Evolutionary conservation across 2,113 vertebrate species (phyloP).

Genomic region (Epinephelus cyanopodus): DNA sequence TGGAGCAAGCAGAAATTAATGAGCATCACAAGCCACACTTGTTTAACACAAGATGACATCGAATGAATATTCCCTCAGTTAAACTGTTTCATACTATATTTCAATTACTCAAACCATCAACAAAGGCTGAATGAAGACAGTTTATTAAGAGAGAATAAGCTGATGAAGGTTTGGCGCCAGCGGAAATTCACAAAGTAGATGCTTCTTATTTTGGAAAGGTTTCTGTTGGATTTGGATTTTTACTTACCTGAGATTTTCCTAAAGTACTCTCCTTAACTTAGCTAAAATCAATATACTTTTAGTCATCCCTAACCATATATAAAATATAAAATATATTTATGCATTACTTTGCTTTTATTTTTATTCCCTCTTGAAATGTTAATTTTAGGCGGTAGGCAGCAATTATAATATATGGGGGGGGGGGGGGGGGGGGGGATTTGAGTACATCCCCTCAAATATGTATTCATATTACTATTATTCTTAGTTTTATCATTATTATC

Average conservation of each 20-base stretch:
- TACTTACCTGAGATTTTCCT: background rate
- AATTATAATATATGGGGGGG: no score
- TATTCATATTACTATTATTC: no score
- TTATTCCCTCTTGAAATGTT: no score
- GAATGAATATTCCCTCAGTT: slow-evolving; percentile 84
- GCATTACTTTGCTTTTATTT: no score
- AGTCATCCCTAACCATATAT: background rate
- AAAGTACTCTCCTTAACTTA: background rate
- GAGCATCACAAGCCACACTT: slow-evolving; percentile 90
- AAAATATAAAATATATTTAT: no score
- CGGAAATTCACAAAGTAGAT: background rate
- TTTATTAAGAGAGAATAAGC: background rate
- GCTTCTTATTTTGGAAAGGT: background rate
- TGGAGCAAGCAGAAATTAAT: slow-evolving; percentile 93
- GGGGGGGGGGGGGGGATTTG: no score
- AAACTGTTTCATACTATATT: slow-evolving; percentile 79
- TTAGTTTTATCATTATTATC: no score
- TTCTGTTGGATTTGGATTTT: slow-evolving; percentile 18
- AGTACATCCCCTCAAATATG: no score
- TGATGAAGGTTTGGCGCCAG: slow-evolving; percentile 1
- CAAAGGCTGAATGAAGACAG: slow-evolving; percentile 17
- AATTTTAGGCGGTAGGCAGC: no score
- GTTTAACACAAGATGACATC: slow-evolving; percentile 90
- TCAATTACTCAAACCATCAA: slow-evolving; percentile 60
- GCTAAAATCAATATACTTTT: slow-evolving; percentile 3